Evolutionary conservation across 2,113 vertebrate species (phyloP), one percentile per base, ranked within the genome.

Genomic region (Psilopogon haemacephalus): DNA sequence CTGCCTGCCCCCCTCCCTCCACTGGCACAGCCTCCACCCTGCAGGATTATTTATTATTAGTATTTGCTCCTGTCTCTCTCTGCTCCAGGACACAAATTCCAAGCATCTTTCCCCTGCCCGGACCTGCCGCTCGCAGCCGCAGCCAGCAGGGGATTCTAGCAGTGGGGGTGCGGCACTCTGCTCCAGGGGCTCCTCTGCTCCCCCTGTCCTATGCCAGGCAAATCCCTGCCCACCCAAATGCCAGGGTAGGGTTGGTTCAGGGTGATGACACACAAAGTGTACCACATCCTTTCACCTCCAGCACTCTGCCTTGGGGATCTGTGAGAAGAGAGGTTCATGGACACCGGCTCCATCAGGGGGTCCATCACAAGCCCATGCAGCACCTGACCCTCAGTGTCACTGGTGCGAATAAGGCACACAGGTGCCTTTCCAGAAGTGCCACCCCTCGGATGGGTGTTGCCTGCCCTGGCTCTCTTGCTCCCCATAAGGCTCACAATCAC

Each of bases 51-150:
- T 96, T 95, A 94, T 94, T 95, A 91, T 55, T 94, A 95, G 95
- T 94, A 96, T 98, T 97, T 98, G 98, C 97, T 97, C 97, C 97
- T 95, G 93, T 95, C 94, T 96, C 91, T 92, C 86, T 91, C 89
- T 95, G 95, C 98, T 98, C 85, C 94, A 17, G 98, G 98, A 98
- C 98, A 98, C 95, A 63, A 98, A 98, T 98, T 98, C 98, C 98
- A 98, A 97, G 97, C 97, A 98, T 98, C 98, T 96, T 97, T 97
- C 97, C 96, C 97, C 93, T 98, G 98, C 97, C 97, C 89, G 52
- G 98, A 97, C 98, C 98, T 98, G 98, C 96, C 97, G 78, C 75
- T 96, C 16, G 17, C 68, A 70, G 96, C 91, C 89, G 91, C 95
- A 97, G 98, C 98, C 98, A 98, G 87, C 96, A 93, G 94, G 96